phyloP scores from a whole-genome alignment of 92 coral and sea anemone genomes.

The Micromussa lordhowensis region DNA sequence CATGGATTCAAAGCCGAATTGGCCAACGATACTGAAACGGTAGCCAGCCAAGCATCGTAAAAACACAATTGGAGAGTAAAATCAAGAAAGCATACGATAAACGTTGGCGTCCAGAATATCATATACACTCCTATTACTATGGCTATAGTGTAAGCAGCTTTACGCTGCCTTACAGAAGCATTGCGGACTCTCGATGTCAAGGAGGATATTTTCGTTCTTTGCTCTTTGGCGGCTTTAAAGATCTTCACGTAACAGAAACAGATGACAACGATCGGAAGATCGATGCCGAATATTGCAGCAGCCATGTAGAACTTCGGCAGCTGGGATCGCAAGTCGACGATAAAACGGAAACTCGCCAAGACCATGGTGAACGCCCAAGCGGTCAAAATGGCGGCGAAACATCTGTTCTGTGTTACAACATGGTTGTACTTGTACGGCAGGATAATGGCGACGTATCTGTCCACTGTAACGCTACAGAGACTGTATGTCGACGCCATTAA shows the following conservation, averaged over 20 bases:
- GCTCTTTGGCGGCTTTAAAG: constrained; percentile 52
- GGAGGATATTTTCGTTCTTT: constrained; percentile 29
- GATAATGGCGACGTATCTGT: constrained; percentile 47
- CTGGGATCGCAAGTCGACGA: constrained; percentile 23
- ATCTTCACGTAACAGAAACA: constrained; percentile 49
- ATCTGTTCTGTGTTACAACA: constrained; percentile 42
- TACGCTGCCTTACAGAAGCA: constrained; percentile 34
- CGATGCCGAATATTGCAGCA: constrained; percentile 40
- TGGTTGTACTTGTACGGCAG: constrained; percentile 33
- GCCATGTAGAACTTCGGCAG: constrained; percentile 58
- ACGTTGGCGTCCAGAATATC: constrained; percentile 51
- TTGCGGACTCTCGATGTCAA: constrained; percentile 18
- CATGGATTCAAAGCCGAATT: constrained; percentile 58
- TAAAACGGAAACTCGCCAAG: constrained; percentile 42
- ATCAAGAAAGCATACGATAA: constrained; percentile 46
- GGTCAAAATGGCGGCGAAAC: constrained; percentile 28
- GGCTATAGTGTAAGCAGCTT: constrained; percentile 57
- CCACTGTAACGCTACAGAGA: constrained; percentile 53
- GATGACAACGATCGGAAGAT: constrained; percentile 49
- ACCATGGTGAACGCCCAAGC: constrained; percentile 54
- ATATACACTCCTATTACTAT: constrained; percentile 50
- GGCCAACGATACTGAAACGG: constrained; percentile 53
- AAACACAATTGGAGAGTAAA: constrained; percentile 32
- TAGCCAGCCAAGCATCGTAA: constrained; percentile 54
- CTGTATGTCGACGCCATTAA: constrained; percentile 59